These are phyloP conservation scores for Ceratina australensis DNA, from an alignment of 1,140 invertebrate genomes.

Conservation along the genomic window DNA sequence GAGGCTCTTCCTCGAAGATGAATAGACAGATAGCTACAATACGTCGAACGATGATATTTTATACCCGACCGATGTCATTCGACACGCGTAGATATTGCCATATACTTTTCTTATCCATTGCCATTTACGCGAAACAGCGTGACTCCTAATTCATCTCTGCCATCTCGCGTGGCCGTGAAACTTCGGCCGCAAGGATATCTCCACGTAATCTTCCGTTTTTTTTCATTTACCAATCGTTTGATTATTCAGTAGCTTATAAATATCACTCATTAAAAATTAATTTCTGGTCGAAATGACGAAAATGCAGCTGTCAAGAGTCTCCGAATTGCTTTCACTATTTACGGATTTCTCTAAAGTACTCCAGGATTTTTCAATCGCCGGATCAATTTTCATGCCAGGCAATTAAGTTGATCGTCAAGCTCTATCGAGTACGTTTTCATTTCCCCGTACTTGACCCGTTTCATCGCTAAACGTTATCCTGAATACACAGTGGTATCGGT, in stretches of 20 bases:
- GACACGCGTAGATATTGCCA: slow-evolving; percentile 12
- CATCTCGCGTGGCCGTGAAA: neutral
- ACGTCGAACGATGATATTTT: slow-evolving; percentile 7
- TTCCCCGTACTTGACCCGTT: neutral
- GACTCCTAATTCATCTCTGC: neutral
- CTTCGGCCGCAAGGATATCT: neutral
- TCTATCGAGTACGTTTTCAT: neutral
- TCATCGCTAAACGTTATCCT: neutral
- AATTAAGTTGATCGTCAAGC: neutral
- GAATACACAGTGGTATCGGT: neutral
- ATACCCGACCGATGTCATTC: slow-evolving; percentile 2
- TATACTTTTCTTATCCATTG: slow-evolving; percentile 2
- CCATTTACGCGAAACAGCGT: neutral
- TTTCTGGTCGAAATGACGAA: no score
- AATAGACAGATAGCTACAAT: no score
- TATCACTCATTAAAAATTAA: no score
- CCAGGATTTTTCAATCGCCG: no score
- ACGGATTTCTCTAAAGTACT: no score
- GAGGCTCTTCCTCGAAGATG: no score
- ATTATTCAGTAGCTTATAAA: neutral
- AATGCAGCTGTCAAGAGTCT: no score
- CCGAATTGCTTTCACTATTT: neutral
- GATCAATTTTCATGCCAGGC: slow-evolving; percentile 24
- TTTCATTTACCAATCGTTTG: neutral
- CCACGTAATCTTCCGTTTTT: neutral